phyloP scores from a whole-genome alignment of 1,140 invertebrate species.

The Tenebrio molitor region DNA sequence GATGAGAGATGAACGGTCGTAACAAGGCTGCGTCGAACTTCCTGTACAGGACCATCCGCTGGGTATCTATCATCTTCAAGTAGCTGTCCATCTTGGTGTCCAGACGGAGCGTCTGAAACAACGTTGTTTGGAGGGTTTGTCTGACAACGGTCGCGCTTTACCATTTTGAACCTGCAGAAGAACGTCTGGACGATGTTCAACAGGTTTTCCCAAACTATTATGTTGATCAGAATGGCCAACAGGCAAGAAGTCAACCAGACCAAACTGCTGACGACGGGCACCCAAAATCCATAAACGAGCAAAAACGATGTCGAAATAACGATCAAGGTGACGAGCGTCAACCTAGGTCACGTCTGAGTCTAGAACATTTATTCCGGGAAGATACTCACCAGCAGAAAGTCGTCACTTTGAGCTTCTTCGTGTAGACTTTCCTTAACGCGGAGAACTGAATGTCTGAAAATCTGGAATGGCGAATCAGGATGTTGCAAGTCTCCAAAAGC shows the following conservation, averaged over 20 bases:
- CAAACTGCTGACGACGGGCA: background rate
- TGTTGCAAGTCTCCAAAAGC: no score
- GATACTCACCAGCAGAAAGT: background rate
- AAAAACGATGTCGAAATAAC: background rate
- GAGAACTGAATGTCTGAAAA: no score
- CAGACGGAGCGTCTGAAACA: background rate
- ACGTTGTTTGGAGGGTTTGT: background rate
- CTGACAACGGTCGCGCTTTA: no score
- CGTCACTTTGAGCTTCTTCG: background rate
- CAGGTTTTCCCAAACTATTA: background rate
- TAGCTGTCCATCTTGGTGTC: background rate
- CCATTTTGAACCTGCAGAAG: constrained; percentile 13
- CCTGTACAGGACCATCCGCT: constrained; percentile 5
- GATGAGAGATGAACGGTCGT: constrained; percentile 55
- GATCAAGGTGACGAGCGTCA: background rate
- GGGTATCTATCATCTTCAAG: constrained; percentile 1
- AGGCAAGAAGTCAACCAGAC: background rate
- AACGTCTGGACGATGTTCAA: constrained; percentile 6
- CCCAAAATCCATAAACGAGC: constrained; percentile 17
- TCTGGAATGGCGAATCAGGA: no score
- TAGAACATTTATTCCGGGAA: background rate
- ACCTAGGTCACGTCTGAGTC: background rate
- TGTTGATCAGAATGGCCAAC: background rate
- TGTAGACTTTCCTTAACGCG: no score
- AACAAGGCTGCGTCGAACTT: constrained; percentile 48